These are phyloP conservation scores for Leptodactylus fuscus DNA, from an alignment of 2,113 vertebrate genomes.

Conservation along the genomic window DNA sequence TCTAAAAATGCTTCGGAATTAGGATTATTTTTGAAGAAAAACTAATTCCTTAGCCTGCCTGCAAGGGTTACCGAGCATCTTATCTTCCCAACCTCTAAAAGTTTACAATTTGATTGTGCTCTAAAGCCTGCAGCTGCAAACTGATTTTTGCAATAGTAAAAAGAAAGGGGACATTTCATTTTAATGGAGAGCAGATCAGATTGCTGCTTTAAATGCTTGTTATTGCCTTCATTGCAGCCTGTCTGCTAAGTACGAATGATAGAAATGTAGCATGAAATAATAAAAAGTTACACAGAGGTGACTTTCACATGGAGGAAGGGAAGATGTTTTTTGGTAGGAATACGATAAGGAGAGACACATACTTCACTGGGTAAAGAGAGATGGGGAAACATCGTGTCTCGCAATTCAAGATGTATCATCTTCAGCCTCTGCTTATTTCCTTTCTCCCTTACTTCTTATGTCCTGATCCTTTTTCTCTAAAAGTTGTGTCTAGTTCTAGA, in stretches of 20 bases:
- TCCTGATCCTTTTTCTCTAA: background rate
- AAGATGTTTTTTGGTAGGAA: background rate
- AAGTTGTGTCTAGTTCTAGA: background rate
- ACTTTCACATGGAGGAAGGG: slow-evolving; percentile 21
- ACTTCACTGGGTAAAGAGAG: background rate
- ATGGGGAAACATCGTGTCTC: background rate
- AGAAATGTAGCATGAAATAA: slow-evolving; percentile 41
- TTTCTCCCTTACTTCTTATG: no score
- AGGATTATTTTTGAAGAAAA: background rate
- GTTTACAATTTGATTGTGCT: slow-evolving; percentile 22
- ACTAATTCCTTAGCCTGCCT: background rate
- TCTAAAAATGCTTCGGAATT: no score
- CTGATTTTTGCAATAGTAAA: slow-evolving; percentile 40
- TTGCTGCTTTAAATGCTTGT: slow-evolving; percentile 35
- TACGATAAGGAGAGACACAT: slow-evolving; percentile 6
- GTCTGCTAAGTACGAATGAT: slow-evolving; percentile 20
- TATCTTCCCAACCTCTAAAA: background rate
- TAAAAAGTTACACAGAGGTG: slow-evolving; percentile 44
- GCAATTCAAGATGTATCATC: slow-evolving; percentile 3
- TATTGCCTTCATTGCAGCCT: slow-evolving; percentile 27
- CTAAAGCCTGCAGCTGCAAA: slow-evolving; percentile 23
- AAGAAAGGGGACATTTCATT: slow-evolving; percentile 34
- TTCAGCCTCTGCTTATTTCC: background rate
- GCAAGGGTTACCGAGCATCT: background rate
- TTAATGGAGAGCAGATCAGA: slow-evolving; percentile 27